Percentiles rank a stretch among this genome's conserved stretches.
Conservation (phyloP, 2,113 vertebrate species). For the human (Homo sapiens) region GRCh38 chr4:4777001-4777500, state of each 20-base stretch:
- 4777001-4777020: neutral
- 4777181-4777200: neutral
- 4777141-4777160: neutral
- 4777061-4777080: neutral
- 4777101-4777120: neutral
- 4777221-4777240: too few species aligned
- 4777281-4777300: neutral
- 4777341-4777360: rapidly evolving
- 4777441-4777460: rapidly evolving
- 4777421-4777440: neutral
- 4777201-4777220: rapidly evolving
- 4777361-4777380: neutral
- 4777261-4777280: neutral
- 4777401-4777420: neutral
- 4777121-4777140: neutral
- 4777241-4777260: rapidly evolving
- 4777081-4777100: neutral
- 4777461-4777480: neutral
- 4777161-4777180: rapidly evolving
- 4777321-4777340: neutral
- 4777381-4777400: neutral
- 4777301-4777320: rapidly evolving
- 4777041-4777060: neutral
- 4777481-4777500: rapidly evolving
- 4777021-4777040: neutral